Evolutionary conservation across 2,113 vertebrate genomes (phyloP).

Genomic region (Spea multiplicata): DNA sequence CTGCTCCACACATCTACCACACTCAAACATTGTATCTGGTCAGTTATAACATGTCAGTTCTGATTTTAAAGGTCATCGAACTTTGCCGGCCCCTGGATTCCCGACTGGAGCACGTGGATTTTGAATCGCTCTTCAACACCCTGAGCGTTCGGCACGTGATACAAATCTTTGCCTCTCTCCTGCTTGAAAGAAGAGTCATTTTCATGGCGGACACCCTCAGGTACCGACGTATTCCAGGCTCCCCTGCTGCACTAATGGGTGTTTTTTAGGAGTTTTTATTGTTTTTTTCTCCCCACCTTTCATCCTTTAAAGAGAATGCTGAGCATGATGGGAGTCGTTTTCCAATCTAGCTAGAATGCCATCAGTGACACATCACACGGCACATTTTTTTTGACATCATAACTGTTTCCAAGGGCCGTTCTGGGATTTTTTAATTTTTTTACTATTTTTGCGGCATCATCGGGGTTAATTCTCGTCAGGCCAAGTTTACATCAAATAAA

Average conservation of each 20-base stretch:
- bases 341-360: too few relatives aligned
- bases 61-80: conserved; percentile 78
- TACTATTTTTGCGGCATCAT: too few relatives aligned
- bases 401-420: too few relatives aligned
- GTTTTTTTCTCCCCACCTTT: not conserved
- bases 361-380: too few relatives aligned
- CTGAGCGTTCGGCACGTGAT: conserved; percentile 78
- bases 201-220: conserved; percentile 94
- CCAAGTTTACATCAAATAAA: too few relatives aligned
- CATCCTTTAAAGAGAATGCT: too few relatives aligned
- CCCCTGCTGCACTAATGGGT: not conserved
- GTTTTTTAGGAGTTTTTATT: not conserved
- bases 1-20: too few relatives aligned
- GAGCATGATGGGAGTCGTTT: too few relatives aligned
- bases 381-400: too few relatives aligned
- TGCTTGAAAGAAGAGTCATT: conserved; percentile 91
- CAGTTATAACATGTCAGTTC: not conserved
- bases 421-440: too few relatives aligned
- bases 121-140: conserved; percentile 87
- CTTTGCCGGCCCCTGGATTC: conserved; percentile 89
- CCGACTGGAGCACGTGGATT: conserved; percentile 92
- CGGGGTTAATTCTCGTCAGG: too few relatives aligned
- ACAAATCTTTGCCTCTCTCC: conserved; percentile 80
- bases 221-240: conserved; percentile 57
- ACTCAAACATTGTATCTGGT: not conserved